Evolutionary conservation across 2,797 vertebrate genomes (phyloP), one percentile per base, ranked within the genome.

Genomic region (Dallia pectoralis): DNA sequence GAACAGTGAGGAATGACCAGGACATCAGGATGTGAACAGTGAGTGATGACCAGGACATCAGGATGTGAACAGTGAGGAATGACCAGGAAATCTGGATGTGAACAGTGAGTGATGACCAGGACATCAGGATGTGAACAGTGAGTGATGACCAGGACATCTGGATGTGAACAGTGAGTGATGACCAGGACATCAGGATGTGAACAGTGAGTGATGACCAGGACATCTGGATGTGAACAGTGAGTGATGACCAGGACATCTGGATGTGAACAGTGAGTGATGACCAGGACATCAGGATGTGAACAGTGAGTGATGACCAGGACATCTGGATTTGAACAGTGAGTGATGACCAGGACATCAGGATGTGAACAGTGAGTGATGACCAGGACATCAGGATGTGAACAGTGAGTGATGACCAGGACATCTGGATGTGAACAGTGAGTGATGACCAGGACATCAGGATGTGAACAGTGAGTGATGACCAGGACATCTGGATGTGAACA

Each of bases 171-270:
- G 76, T 71, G 53, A 36, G 73, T 77, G n/a, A n/a, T 78, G 72
- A 88, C 87, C 81, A 84, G 76, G 71, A 82, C 73, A 86, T 88
- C 82, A 83, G 79, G 66, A 69, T n/a, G n/a, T 76, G 71, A 87
- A 73, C 80, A 79, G 76, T 71, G 53, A 36, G 73, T 77, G n/a
- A n/a, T n/a, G n/a, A n/a, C n/a, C n/a, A n/a, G n/a, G n/a, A n/a
- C n/a, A n/a, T n/a, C n/a, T n/a, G n/a, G n/a, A 81, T 88, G 87
- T 76, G 71, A 87, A 73, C 80, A 79, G 76, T 71, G 53, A 36
- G 73, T 77, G n/a, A n/a, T n/a, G n/a, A n/a, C n/a, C n/a, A n/a
- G n/a, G n/a, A n/a, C n/a, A n/a, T n/a, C n/a, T n/a, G n/a, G n/a
- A 81, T 88, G 87, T 76, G 71, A 87, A 73, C 80, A 79, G 76